phyloP scores from a whole-genome alignment of 2,888 invertebrate species.

The Trachelus iudaicus region DNA sequence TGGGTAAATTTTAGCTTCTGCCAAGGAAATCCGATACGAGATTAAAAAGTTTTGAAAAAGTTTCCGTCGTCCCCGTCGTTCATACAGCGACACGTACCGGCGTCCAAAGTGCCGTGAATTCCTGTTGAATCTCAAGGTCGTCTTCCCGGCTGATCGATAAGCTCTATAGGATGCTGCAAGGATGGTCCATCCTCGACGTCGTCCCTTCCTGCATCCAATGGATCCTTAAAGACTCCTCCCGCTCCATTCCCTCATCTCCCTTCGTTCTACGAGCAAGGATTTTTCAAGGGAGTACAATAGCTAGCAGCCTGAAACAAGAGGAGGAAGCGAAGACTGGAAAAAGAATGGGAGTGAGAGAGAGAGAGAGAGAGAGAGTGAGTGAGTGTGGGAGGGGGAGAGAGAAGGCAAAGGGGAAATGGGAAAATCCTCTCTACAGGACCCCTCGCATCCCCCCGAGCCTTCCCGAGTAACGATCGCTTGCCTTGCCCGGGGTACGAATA shows the following conservation, averaged over 20 bases:
- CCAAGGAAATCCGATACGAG: not conserved
- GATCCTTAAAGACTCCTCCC: not conserved
- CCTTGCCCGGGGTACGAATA: slow-evolving; percentile 58
- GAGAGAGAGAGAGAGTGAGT: too few relatives aligned
- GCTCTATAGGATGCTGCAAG: not conserved
- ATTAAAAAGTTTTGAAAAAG: not conserved
- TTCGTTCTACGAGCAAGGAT: not conserved
- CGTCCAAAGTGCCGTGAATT: not conserved
- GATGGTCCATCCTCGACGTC: not conserved
- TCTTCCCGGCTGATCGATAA: not conserved
- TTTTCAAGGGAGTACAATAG: too few relatives aligned
- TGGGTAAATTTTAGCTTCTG: not conserved
- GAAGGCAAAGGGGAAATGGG: slow-evolving; percentile 31
- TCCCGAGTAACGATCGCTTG: slow-evolving; percentile 59
- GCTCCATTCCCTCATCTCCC: not conserved
- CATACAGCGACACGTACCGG: not conserved
- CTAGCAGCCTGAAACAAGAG: too few relatives aligned
- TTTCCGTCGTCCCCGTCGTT: not conserved
- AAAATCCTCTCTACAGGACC: slow-evolving; percentile 36
- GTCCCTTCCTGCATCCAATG: not conserved
- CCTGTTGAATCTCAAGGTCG: slow-evolving; percentile 6
- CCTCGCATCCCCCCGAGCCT: slow-evolving; percentile 35
- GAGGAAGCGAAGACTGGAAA: slow-evolving; percentile 5
- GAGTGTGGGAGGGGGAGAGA: not conserved
- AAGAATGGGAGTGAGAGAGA: not conserved